Conservation (phyloP, 2,113 vertebrate genomes). For the Orientallactaga bullata region DNA sequence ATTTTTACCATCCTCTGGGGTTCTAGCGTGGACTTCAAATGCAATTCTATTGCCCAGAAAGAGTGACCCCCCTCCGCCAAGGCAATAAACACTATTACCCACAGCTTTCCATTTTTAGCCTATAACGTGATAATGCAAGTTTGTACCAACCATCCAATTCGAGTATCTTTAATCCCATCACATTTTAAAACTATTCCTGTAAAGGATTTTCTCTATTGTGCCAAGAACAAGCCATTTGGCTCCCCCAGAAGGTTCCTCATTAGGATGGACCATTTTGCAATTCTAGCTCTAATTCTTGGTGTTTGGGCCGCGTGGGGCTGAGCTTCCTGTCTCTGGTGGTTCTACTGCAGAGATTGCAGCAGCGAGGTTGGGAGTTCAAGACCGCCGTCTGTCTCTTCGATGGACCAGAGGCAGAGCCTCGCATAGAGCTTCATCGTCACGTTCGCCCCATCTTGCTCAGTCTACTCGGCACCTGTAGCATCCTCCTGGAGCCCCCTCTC, state of each 20-base stretch:
- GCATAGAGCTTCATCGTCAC: conserved; percentile 95
- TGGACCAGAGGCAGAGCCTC: conserved; percentile 91
- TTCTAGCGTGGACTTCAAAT: background rate
- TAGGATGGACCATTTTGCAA: background rate
- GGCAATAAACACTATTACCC: background rate
- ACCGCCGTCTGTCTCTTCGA: conserved; percentile 83
- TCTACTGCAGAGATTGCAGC: conserved; percentile 84
- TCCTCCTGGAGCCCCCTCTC: conserved; percentile 87
- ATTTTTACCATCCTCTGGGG: background rate
- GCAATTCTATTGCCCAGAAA: background rate
- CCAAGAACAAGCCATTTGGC: background rate
- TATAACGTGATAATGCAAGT: background rate
- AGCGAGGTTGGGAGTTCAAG: conserved; percentile 94
- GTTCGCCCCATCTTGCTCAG: conserved; percentile 89
- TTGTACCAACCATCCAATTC: background rate
- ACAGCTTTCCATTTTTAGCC: conserved; percentile 8
- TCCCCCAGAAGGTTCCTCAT: conserved; percentile 30
- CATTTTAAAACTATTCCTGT: background rate
- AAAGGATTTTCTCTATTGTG: conserved; percentile 52
- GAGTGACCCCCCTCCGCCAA: background rate
- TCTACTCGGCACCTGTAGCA: conserved; percentile 91
- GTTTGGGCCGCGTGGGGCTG: background rate
- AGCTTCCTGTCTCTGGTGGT: background rate
- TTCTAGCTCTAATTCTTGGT: conserved; percentile 8
- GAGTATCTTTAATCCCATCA: background rate